Evolutionary conservation across 2,888 invertebrate species (phyloP), one percentile per base, ranked within the genome.

Genomic region (Melolontha melolontha): DNA sequence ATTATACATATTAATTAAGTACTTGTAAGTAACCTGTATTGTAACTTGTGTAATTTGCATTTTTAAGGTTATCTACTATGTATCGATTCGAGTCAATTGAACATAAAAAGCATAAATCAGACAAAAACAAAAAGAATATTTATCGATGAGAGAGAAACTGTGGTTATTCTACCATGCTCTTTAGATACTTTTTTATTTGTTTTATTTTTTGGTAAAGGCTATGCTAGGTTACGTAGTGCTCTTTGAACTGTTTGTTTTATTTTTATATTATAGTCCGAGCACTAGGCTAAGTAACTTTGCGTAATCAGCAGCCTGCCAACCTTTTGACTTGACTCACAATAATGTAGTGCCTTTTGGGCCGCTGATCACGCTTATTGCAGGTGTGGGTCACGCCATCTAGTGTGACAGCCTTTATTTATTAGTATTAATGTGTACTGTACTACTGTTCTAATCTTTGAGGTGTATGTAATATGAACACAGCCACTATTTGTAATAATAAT

Each of bases 401-500:
- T 78, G 79, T 77, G 77, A 79, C 76, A 75, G 75, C 77, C 75
- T 79, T 77, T 79, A 78, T 79, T 77, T 79, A 79, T 79, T 75
- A 74, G 73, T 79, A 80, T 81, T 81, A 82, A 78, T 82, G 83
- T 84, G 83, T 84, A 84, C 80, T 84, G 84, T 84, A 84, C 79
- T 84, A 84, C 79, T 83, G 82, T 83, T 85, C 84, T 84, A 84
- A 84, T 85, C 83, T 83, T 70, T 83, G 83, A 83, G 83, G 85
- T 85, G 85, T 85, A 85, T 86, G 85, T 85, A 85, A 84, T 81
- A 77, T 78, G 78, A 82, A 83, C 83, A 84, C 83, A 84, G 90
- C 91, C 91, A 91, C 90, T 88, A 88, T 88, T 88, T 88, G 88
- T 91, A 92, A 92, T 91, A 92, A 92, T 91, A 91, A 92, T 91